These are phyloP conservation scores for Eubasilissa splendida DNA, from an alignment of 2,888 invertebrate genomes.

Conservation along the genomic window DNA sequence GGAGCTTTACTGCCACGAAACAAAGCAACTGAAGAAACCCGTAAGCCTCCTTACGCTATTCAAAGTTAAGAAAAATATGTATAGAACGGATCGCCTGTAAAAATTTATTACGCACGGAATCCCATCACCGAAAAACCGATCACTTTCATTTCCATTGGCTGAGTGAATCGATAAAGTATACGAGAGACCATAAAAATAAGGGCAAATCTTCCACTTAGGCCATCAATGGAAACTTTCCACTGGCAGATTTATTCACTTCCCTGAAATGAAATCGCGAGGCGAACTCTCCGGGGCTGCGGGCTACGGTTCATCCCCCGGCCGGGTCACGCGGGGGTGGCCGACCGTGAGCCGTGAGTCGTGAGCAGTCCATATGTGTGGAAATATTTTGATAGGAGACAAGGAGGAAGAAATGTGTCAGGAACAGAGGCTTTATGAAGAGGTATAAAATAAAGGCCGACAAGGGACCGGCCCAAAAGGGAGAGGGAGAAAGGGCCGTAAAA, in stretches of 20 bases:
- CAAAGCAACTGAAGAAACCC: background rate
- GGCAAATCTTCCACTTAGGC: constrained; percentile 43
- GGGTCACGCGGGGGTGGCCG: background rate
- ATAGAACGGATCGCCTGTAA: constrained; percentile 7
- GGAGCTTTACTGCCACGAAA: background rate
- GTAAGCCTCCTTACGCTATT: background rate
- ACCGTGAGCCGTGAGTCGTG: background rate
- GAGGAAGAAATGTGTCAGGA: constrained; percentile 50
- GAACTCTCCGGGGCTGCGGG: constrained; percentile 10
- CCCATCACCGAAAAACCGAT: constrained; percentile 7
- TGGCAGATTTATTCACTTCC: constrained; percentile 38
- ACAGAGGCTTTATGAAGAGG: constrained; percentile 54
- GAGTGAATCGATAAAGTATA: constrained; percentile 39
- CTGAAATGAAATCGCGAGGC: constrained; percentile 18
- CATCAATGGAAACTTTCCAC: constrained; percentile 8
- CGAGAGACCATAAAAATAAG: constrained; percentile 36
- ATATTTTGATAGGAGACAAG: constrained; percentile 49
- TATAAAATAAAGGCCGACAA: constrained; percentile 56
- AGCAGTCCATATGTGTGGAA: constrained; percentile 48
- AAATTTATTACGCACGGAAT: constrained; percentile 19
- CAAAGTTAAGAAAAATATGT: background rate
- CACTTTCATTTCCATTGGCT: constrained; percentile 38
- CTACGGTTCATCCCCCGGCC: background rate
- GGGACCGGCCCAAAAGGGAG: constrained; percentile 45
- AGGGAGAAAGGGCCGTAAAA: constrained; percentile 44